These are phyloP conservation scores for Buphagus erythrorhynchus DNA, from an alignment of 2,797 vertebrate species.

Conservation along the genomic window DNA sequence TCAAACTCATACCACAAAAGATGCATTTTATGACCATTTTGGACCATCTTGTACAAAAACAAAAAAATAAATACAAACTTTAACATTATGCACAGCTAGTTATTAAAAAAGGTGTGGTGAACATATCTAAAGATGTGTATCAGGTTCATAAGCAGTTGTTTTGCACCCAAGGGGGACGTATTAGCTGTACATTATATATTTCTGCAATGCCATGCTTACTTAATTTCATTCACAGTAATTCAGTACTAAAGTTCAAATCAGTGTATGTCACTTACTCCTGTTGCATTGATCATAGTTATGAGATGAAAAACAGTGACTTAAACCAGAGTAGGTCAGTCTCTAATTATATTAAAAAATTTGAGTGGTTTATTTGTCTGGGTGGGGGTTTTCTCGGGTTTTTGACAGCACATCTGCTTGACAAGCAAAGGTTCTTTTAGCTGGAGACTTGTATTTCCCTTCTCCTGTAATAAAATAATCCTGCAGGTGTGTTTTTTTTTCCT, in stretches of 20 bases:
- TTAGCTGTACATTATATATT: constrained; percentile 70
- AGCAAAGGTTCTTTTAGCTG: not conserved
- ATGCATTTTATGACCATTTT: constrained; percentile 71
- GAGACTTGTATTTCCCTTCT: not conserved
- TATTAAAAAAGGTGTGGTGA: constrained; percentile 32
- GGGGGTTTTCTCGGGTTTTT: not conserved
- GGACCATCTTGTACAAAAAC: constrained; percentile 70
- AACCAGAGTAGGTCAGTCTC: constrained; percentile 32
- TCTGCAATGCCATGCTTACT: constrained; percentile 68
- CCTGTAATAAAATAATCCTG: not conserved
- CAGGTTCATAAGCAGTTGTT: constrained; percentile 61
- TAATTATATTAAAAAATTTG: not conserved
- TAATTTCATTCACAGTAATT: constrained; percentile 62
- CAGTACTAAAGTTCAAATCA: constrained; percentile 46
- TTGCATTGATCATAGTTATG: constrained; percentile 25
- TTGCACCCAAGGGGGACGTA: constrained; percentile 63
- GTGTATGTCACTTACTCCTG: constrained; percentile 31
- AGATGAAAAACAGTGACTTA: constrained; percentile 32
- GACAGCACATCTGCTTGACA: constrained; percentile 11
- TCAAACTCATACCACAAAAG: constrained; percentile 67
- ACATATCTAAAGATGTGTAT: constrained; percentile 32
- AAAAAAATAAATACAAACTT: not conserved
- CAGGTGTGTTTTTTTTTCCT: not conserved
- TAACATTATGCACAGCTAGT: constrained; percentile 67
- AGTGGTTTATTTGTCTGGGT: not conserved